These are phyloP conservation scores for Bugula neritina DNA, from an alignment of 2,888 invertebrate genomes.

Conservation along the genomic window DNA sequence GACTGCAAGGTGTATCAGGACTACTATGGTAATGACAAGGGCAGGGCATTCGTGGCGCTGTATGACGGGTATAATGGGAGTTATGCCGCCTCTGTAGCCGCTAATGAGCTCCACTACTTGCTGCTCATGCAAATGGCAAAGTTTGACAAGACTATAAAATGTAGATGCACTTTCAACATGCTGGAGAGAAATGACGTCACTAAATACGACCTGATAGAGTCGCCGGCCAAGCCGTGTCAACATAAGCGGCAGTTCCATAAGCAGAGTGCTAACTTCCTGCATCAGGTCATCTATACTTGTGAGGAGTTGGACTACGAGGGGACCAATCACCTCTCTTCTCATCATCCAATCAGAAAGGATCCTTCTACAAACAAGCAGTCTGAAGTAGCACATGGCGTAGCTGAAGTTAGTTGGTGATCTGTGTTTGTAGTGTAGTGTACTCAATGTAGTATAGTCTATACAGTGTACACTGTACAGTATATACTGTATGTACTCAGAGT, in stretches of 20 bases:
- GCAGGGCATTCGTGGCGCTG: conserved; percentile 45
- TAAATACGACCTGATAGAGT: conserved; percentile 31
- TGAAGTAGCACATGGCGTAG: not conserved
- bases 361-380: not conserved
- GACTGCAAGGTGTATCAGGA: conserved; percentile 47
- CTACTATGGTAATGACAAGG: conserved; percentile 43
- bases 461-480: not conserved
- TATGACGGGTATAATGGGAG: conserved; percentile 49
- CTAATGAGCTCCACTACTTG: conserved; percentile 44
- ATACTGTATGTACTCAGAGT: too few relatives aligned
- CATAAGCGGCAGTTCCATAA: conserved; percentile 33
- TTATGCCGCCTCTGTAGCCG: conserved; percentile 45
- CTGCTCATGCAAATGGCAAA: conserved; percentile 45
- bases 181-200: conserved; percentile 35
- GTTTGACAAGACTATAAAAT: conserved; percentile 44
- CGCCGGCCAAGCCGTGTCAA: conserved; percentile 31
- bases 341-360: conserved; percentile 17
- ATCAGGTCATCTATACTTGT: conserved; percentile 44
- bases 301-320: conserved; percentile 32
- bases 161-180: conserved; percentile 37
- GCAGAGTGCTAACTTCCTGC: conserved; percentile 40
- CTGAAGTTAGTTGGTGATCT: not conserved
- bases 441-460: too few relatives aligned
- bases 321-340: conserved; percentile 23
- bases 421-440: not conserved